Base-by-base conservation (phyloP, 2,113 vertebrate genomes). In the Rhinogobius similis region DNA sequence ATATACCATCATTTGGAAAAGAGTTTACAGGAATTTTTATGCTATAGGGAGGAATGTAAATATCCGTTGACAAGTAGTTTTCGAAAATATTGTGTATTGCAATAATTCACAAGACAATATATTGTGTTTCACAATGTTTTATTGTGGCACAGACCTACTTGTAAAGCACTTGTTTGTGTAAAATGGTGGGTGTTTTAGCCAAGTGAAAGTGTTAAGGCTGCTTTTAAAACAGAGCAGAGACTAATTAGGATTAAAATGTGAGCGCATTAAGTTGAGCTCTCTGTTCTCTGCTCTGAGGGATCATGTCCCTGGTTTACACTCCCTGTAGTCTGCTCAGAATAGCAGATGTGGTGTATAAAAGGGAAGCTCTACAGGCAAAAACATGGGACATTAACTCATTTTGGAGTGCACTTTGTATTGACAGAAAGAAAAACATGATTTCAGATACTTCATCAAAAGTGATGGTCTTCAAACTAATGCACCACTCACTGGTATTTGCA, bases 181-280 rank as follows among this genome's bases (percentile, higher is more conserved):
- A 61, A 20, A 21, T 21, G 2, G 56, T 18, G 39, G 43, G 53
- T 38, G 73, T 48, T 24, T 55, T 41, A 38, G 69, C 53, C 26
- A 62, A 59, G 50, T 50, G 8, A 50, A 80, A 70, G 83, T 39
- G 79, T 68, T 69, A 36, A 5, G 82, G 44, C 65, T 72, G n/a
- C 66, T 67, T 77, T 75, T 78, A 76, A 85, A 83, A 67, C 61
- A 73, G 56, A 82, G 67, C 12, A 1, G 21, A 29, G 81, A 75
- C 16, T 88, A 77, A 68, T 38, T 13, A 32, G 83, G 83, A 86
- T 86, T 89, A 86, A 72, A 70, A 63, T 78, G 71, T 75, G 53
- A 90, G 84, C 53, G 27, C 12, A 79, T 88, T 86, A 82, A 91
- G 9, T 77, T 74, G 70, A 68, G 48, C 65, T 48, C 62, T 76